These are phyloP conservation scores for Siniperca knerii DNA, from an alignment of 2,113 vertebrate species.

Conservation along the genomic window DNA sequence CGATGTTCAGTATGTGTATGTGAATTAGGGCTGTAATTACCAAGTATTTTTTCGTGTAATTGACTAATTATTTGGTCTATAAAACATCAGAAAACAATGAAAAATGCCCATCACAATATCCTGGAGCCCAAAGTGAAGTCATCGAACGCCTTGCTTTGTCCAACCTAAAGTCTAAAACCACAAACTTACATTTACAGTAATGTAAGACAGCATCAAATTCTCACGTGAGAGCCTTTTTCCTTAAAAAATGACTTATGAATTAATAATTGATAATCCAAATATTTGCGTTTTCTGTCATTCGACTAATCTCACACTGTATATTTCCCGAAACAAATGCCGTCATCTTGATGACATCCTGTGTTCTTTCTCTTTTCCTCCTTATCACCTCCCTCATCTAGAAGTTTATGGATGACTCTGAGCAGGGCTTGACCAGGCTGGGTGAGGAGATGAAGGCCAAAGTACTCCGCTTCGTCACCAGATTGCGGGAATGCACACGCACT, in stretches of 20 bases:
- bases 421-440: constrained; percentile 56
- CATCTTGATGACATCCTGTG: background rate
- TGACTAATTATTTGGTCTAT: background rate
- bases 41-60: background rate
- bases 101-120: too few species aligned
- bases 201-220: too few species aligned
- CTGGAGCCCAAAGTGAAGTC: background rate
- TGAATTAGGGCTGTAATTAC: background rate
- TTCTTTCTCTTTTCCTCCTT: background rate
- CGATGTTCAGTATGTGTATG: background rate
- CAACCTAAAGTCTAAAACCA: background rate
- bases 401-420: constrained; percentile 74
- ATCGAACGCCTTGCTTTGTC: background rate
- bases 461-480: constrained; percentile 53
- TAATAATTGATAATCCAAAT: too few species aligned
- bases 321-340: background rate
- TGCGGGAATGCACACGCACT: constrained; percentile 53
- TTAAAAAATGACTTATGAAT: too few species aligned
- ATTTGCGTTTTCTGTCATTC: background rate
- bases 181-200: too few species aligned
- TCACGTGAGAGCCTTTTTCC: too few species aligned
- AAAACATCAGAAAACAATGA: background rate
- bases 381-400: constrained; percentile 36
- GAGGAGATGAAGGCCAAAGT: constrained; percentile 68
- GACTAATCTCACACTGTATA: background rate